Base-by-base conservation (phyloP, 2,888 invertebrate genomes). In the Gerosis bhagava region DNA sequence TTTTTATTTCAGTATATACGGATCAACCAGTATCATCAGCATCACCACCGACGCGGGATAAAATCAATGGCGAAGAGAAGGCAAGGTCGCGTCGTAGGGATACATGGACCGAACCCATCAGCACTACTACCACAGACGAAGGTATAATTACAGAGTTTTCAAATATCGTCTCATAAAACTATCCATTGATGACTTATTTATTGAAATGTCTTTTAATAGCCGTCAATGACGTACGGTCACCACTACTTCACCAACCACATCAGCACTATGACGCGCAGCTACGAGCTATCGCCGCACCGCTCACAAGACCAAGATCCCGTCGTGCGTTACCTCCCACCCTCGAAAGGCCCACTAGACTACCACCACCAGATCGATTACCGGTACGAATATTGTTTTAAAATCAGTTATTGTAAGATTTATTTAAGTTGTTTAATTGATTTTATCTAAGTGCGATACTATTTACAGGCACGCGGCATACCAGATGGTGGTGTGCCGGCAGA, bases 211-310 rank as follows among this genome's bases (percentile, higher is more conserved):
- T 24, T 5, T 5, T 15, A 36, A n/a, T n/a, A 45, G 45, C 66
- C 12, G 72, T 63, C 8, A 76, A 68, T n/a, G 65, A 60, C 16
- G 79, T 80, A 4, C 70, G 84, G 1, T 86, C 89, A 1, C 83
- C 87, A 5, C 65, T 87, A 3, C 73, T 87, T 56, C 91, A 77
- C 67, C 91, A 81, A 7, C 83, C 83, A 50, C 81, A 82, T 56
- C 83, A 80, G 59, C 86, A 83, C 50, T 90, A 89, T 63, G 92
- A 92, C 68, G 95, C 95, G 65, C 93, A 95, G 67, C 88, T 96
- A 55, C 92, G 95, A 56, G 95, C 96, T 72, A 95, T 96, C 61
- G 95, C 96, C 2, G 95, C 94, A 39, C 95, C 95, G 11, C 90
- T 96, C 59, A 96, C 96, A 7, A 90, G 94, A 64, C 94, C 95